A percentile compares a stretch with the other conserved stretches of the same genome.
These are phyloP conservation scores for Drosophila colorata DNA, from an alignment of 2,888 invertebrate genomes.

Conservation along the genomic window DNA sequence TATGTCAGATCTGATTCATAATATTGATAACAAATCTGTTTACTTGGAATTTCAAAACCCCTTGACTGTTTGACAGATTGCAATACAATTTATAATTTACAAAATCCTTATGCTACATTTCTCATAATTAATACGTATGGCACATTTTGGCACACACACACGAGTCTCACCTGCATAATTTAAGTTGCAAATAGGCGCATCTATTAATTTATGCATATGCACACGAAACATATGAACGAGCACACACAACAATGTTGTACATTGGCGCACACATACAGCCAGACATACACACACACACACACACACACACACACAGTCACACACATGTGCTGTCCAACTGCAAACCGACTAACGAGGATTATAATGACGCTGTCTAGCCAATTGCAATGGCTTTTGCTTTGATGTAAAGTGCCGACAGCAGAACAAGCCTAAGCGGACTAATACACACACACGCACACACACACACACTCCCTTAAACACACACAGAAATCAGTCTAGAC, in stretches of 20 bases:
- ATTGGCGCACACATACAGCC: slow-evolving; percentile 23
- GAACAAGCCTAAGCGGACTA: slow-evolving; percentile 79
- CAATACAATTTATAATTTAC: slow-evolving; percentile 9
- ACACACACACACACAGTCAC: slow-evolving; percentile 3
- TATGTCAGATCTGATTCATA: background rate
- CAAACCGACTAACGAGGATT: slow-evolving; percentile 70
- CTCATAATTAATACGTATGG: slow-evolving; percentile 11
- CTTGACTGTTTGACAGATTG: slow-evolving; percentile 1
- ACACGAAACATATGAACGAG: slow-evolving; percentile 17
- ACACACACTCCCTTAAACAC: slow-evolving; percentile 12
- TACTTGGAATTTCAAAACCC: background rate
- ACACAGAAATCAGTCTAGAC: slow-evolving; percentile 72
- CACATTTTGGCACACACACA: slow-evolving; percentile 5
- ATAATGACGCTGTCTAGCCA: slow-evolving; percentile 80
- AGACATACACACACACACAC: slow-evolving; percentile 6
- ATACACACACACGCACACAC: slow-evolving; percentile 58
- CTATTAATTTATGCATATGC: slow-evolving; percentile 56
- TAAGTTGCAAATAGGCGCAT: slow-evolving; percentile 32
- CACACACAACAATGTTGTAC: slow-evolving; percentile 23
- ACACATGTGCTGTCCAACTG: slow-evolving; percentile 49
- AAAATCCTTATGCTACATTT: slow-evolving; percentile 7
- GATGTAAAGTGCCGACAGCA: slow-evolving; percentile 80
- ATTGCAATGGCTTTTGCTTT: slow-evolving; percentile 78
- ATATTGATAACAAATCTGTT: background rate
- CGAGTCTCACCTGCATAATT: slow-evolving; percentile 23